A percentile compares a stretch with the other conserved stretches of the same genome.
Evolutionary conservation across 2,797 vertebrate species (phyloP).

Genomic region (Florisuga fusca): DNA sequence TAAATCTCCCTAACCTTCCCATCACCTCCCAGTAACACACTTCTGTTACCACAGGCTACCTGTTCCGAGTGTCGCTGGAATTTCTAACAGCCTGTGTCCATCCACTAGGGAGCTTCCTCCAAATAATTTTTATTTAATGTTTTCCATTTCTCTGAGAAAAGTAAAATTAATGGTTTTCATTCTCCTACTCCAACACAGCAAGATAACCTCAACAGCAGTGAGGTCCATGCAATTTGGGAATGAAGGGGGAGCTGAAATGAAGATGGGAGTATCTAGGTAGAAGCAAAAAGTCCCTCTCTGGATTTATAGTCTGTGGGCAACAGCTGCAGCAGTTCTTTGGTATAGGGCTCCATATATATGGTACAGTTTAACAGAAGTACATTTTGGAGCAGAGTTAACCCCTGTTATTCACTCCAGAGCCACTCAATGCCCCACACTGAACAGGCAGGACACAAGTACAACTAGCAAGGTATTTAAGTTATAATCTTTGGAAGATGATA

Average conservation of each 20-base stretch:
- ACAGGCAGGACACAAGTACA: neutral
- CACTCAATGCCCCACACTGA: neutral
- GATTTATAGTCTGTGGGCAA: accelerated
- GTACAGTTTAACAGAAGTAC: neutral
- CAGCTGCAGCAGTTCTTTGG: neutral
- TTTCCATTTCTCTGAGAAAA: neutral
- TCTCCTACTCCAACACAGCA: neutral
- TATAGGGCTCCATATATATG: neutral
- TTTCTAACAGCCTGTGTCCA: neutral
- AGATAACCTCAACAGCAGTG: neutral
- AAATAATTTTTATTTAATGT: neutral
- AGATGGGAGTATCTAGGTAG: neutral
- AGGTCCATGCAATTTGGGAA: neutral
- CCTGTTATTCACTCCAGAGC: neutral
- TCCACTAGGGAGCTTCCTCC: neutral
- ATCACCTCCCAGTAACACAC: neutral
- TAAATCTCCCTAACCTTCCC: neutral
- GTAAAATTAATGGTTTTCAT: neutral
- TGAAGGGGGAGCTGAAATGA: neutral
- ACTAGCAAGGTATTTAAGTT: neutral
- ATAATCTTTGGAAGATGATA: neutral
- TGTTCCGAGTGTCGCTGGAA: neutral
- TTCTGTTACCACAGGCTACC: neutral
- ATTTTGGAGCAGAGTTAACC: neutral
- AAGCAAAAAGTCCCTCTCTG: neutral